phyloP scores from a whole-genome alignment of 2,888 invertebrate species.

The Serripes groenlandicus region DNA sequence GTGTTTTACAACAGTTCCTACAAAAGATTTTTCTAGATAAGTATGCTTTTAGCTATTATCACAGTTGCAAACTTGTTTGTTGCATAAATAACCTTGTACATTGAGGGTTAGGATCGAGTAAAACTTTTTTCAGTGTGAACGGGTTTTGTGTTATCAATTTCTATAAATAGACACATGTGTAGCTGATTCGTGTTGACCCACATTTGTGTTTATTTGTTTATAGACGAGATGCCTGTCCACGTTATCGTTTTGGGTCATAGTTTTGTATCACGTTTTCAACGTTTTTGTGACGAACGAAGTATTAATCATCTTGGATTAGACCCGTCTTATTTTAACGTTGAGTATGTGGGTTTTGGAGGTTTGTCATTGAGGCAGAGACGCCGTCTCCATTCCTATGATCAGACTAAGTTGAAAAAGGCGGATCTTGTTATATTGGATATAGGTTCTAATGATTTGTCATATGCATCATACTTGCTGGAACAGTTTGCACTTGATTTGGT shows the following conservation, averaged over 20 bases:
- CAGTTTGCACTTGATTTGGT: slow-evolving; percentile 17
- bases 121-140: too few species aligned
- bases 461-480: background rate
- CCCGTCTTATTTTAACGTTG: background rate
- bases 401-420: background rate
- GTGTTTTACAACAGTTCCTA: too few species aligned
- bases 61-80: too few species aligned
- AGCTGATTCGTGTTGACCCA: too few species aligned
- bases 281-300: background rate
- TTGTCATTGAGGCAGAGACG: slow-evolving; percentile 8
- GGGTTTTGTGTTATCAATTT: too few species aligned
- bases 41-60: too few species aligned
- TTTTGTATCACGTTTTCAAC: slow-evolving; percentile 26
- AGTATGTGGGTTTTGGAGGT: slow-evolving; percentile 7
- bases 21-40: too few species aligned
- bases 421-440: slow-evolving; percentile 19
- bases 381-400: background rate
- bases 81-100: too few species aligned
- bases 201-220: background rate
- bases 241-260: slow-evolving; percentile 26
- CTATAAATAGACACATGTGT: too few species aligned
- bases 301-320: slow-evolving; percentile 11
- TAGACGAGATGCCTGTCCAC: slow-evolving; percentile 1
- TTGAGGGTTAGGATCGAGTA: too few species aligned
- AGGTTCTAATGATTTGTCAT: slow-evolving; percentile 32